A percentile compares a stretch with the other conserved stretches of the same genome.
phyloP scores from a whole-genome alignment of 1,140 invertebrate genomes.

The Anadara kagoshimensis region DNA sequence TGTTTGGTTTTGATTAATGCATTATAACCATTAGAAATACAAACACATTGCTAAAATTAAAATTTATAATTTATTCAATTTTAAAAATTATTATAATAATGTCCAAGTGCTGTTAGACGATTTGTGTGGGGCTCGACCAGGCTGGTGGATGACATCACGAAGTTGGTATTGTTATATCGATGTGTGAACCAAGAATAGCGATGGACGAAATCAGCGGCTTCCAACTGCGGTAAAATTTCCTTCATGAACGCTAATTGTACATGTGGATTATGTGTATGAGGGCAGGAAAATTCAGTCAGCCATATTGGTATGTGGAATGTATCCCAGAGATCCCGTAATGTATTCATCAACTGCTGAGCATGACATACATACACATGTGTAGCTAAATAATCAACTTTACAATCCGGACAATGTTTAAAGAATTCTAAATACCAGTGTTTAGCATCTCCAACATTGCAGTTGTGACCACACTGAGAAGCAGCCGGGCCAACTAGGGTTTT shows the following conservation, averaged over 20 bases:
- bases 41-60: no score
- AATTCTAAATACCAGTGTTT: conserved; percentile 43
- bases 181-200: neutral
- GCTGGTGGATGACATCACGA: neutral
- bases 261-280: conserved; percentile 12
- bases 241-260: conserved; percentile 45
- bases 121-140: neutral
- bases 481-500: neutral
- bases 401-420: conserved; percentile 42
- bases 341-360: conserved; percentile 36
- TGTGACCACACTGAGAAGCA: neutral
- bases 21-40: no score
- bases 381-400: conserved; percentile 45
- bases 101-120: conserved; percentile 22
- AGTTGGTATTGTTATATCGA: neutral
- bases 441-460: neutral
- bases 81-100: conserved; percentile 36
- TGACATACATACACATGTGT: conserved; percentile 48
- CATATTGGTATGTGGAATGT: conserved; percentile 45
- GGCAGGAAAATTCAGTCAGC: conserved; percentile 54
- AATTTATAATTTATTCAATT: no score
- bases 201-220: conserved; percentile 23
- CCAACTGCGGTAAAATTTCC: conserved; percentile 34
- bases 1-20: no score
- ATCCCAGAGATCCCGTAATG: conserved; percentile 36